These are phyloP conservation scores for Folsomia manolachei DNA, from an alignment of 2,888 invertebrate species.

Conservation along the genomic window DNA sequence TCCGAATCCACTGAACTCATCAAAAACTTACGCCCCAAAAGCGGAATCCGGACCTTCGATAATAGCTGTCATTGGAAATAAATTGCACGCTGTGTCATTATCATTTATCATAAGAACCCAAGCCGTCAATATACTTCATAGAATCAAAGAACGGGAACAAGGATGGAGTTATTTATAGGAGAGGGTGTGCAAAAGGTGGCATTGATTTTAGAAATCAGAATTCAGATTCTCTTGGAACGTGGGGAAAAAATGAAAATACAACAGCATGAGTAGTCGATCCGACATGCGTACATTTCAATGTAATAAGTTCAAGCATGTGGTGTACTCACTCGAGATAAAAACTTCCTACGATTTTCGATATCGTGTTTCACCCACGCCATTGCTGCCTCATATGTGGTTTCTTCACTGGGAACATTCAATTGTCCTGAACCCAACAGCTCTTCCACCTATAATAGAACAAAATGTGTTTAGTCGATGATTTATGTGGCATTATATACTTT, in stretches of 20 bases:
- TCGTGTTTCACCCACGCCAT: conserved; percentile 64
- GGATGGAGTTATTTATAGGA: background rate
- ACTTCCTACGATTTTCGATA: conserved; percentile 60
- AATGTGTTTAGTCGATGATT: too few species aligned
- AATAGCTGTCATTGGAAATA: conserved; percentile 57
- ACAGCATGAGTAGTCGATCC: too few species aligned
- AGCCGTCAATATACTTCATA: background rate
- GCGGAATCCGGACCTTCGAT: conserved; percentile 64
- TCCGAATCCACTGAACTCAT: conserved; percentile 68
- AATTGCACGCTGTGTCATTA: conserved; percentile 18
- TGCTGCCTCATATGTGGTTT: conserved; percentile 66
- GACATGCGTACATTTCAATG: conserved; percentile 1
- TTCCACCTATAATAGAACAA: conserved; percentile 58
- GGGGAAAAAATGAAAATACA: too few species aligned
- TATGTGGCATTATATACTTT: too few species aligned
- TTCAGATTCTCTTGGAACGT: too few species aligned
- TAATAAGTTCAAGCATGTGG: background rate
- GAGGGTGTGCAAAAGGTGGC: background rate
- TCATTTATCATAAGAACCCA: conserved; percentile 13
- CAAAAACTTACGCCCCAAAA: conserved; percentile 65
- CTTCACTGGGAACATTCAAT: conserved; percentile 66
- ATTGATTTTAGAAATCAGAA: too few species aligned
- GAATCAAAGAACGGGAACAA: background rate
- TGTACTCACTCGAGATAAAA: conserved; percentile 60
- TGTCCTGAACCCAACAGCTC: conserved; percentile 66